A percentile compares a stretch with the other conserved stretches of the same genome.
Conservation (phyloP, 2,888 invertebrate genomes). For the Pollenia labialis region DNA sequence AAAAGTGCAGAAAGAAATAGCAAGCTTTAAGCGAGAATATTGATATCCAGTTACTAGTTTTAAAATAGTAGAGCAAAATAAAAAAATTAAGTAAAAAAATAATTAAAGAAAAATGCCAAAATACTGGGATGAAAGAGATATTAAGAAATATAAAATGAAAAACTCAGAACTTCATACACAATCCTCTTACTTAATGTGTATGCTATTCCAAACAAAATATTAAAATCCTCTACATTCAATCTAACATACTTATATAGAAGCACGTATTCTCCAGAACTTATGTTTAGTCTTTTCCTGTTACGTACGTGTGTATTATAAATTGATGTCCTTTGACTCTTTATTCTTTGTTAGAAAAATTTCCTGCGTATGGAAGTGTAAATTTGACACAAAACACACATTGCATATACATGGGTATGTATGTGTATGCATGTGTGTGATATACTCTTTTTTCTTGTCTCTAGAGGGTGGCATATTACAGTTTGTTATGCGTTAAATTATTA, state of each 20-base stretch:
- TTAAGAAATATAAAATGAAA: background rate
- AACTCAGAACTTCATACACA: constrained; percentile 1
- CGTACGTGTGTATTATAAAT: constrained; percentile 63
- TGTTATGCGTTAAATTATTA: constrained; percentile 71
- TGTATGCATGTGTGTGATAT: constrained; percentile 21
- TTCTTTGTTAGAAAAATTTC: background rate
- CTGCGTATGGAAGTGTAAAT: background rate
- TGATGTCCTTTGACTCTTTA: constrained; percentile 52
- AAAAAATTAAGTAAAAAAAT: too few species aligned
- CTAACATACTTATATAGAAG: constrained; percentile 17
- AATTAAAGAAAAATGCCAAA: too few species aligned
- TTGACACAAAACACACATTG: background rate
- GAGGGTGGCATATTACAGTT: constrained; percentile 69
- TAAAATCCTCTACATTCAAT: background rate
- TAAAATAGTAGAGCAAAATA: too few species aligned
- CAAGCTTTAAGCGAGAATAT: too few species aligned
- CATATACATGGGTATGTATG: background rate
- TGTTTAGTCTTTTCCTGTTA: constrained; percentile 66
- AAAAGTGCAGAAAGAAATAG: too few species aligned
- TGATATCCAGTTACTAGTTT: too few species aligned
- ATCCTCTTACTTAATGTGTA: background rate
- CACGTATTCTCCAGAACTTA: constrained; percentile 56
- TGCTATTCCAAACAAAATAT: constrained; percentile 10
- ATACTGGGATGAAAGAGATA: background rate
- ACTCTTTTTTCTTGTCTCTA: constrained; percentile 46